phyloP scores from a whole-genome alignment of 2,113 vertebrate genomes.

The Laterallus jamaicensis region DNA sequence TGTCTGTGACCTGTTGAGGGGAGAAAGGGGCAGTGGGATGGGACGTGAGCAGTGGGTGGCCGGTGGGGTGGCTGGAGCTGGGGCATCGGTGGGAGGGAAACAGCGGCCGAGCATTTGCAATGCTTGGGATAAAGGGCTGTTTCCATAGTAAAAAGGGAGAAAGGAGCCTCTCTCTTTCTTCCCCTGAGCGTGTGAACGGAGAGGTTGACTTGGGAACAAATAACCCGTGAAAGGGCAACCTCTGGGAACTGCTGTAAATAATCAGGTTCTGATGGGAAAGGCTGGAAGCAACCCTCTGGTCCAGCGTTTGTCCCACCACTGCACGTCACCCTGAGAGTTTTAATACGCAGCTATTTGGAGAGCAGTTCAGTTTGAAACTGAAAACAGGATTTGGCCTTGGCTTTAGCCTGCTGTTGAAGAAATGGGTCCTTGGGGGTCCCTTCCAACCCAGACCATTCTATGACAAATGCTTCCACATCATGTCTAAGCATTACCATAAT shows the following conservation, averaged over 20 bases:
- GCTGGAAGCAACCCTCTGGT: neutral
- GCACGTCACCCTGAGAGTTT: neutral
- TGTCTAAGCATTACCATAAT: neutral
- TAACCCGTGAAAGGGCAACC: neutral
- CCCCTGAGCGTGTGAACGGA: neutral
- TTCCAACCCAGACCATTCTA: too few species aligned
- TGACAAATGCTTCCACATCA: neutral
- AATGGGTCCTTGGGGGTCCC: too few species aligned
- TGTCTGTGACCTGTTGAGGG: neutral
- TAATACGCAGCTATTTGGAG: neutral
- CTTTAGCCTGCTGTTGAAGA: neutral
- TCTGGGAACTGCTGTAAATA: constrained; percentile 51
- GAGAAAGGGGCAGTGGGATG: neutral
- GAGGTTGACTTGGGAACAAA: neutral
- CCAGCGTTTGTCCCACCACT: neutral
- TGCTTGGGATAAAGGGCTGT: constrained; percentile 32
- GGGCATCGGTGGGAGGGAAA: neutral
- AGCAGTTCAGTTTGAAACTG: neutral
- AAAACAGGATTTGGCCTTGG: neutral
- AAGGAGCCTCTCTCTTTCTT: constrained; percentile 50
- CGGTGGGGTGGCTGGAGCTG: neutral
- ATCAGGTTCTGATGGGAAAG: neutral
- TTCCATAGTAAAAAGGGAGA: constrained; percentile 55
- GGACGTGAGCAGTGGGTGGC: neutral
- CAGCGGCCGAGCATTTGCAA: neutral